phyloP scores from a whole-genome alignment of 2,797 vertebrate genomes.

The Tinamus major region DNA sequence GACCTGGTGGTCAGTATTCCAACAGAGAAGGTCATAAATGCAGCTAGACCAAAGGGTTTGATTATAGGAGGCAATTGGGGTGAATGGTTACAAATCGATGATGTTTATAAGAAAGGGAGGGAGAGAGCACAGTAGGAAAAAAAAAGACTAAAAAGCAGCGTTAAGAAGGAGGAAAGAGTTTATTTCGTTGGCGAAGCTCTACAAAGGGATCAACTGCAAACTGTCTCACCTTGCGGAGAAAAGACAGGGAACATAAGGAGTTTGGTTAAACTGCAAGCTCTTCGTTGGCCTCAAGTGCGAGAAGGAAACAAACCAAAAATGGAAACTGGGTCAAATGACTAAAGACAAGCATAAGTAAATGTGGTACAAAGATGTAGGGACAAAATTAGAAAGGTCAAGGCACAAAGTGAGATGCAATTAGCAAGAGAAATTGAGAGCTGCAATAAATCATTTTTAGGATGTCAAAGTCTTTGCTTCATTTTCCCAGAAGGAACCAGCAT shows the following conservation, averaged over 20 bases:
- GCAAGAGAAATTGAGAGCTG: constrained; percentile 24
- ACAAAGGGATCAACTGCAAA: not conserved
- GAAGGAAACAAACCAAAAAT: not conserved
- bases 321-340: not conserved
- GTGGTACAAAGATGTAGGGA: not conserved
- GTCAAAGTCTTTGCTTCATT: constrained; percentile 36
- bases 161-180: not conserved
- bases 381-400: constrained; percentile 23
- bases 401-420: not conserved
- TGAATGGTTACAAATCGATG: not conserved
- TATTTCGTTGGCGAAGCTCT: not conserved
- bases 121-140: not conserved
- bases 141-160: not conserved
- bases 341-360: not conserved
- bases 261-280: not conserved
- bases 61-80: not conserved
- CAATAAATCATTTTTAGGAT: constrained; percentile 33
- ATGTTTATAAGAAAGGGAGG: rapidly evolving
- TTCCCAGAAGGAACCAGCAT: not conserved
- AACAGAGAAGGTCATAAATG: not conserved
- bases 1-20: not conserved
- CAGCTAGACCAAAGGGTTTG: not conserved
- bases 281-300: not conserved
- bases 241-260: not conserved
- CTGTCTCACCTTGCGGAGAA: not conserved